phyloP scores from a whole-genome alignment of 2,888 invertebrate species.

The Protonemura montana region DNA sequence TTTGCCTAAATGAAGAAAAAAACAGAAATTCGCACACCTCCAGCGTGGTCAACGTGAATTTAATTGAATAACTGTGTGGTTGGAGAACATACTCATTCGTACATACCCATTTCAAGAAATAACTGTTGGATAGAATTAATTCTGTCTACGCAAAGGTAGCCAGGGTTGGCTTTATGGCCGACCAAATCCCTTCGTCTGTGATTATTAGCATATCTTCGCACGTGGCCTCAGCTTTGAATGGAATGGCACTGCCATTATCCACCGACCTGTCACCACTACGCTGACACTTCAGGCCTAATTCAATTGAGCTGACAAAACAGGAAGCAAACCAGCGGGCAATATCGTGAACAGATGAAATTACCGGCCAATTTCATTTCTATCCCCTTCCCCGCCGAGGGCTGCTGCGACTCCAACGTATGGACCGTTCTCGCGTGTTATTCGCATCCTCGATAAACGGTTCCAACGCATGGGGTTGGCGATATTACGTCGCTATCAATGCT shows the following conservation, averaged over 20 bases:
- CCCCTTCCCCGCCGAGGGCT: background rate
- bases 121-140: background rate
- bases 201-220: background rate
- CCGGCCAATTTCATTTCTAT: constrained; percentile 28
- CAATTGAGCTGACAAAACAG: constrained; percentile 25
- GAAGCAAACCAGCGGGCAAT: constrained; percentile 26
- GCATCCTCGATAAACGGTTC: background rate
- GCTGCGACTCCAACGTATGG: too few relatives aligned
- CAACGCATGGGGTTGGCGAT: background rate
- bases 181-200: background rate
- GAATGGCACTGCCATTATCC: background rate
- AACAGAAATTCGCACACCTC: background rate
- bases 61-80: background rate
- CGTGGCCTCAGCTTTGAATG: background rate
- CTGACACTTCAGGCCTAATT: constrained; percentile 21
- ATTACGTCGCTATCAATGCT: background rate
- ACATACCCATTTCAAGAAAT: background rate
- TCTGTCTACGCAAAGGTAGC: background rate
- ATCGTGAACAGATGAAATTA: constrained; percentile 20
- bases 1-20: background rate
- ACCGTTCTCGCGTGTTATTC: background rate
- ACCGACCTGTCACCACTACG: background rate
- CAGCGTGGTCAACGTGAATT: background rate
- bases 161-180: background rate
- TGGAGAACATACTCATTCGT: background rate